phyloP scores from a whole-genome alignment of 1,140 invertebrate species.

The Babylonia areolata region DNA sequence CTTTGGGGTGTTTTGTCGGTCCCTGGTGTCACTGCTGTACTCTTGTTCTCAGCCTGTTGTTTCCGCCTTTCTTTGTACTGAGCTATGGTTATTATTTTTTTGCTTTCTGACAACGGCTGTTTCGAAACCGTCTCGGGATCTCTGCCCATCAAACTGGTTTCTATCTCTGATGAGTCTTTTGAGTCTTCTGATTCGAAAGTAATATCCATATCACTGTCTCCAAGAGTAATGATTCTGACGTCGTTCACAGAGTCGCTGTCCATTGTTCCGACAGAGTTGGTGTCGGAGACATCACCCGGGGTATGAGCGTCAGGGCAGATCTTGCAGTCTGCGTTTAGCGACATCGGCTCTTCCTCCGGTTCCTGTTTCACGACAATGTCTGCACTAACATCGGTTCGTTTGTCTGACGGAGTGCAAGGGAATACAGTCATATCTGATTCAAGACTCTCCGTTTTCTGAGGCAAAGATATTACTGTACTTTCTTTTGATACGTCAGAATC shows the following conservation, averaged over 20 bases:
- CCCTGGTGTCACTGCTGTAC: background rate
- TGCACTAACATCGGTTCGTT: background rate
- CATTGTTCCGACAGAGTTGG: background rate
- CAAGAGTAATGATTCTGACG: background rate
- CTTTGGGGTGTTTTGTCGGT: background rate
- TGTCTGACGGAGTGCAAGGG: background rate
- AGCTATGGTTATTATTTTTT: slow-evolving; percentile 7
- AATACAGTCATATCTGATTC: background rate
- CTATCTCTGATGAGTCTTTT: background rate
- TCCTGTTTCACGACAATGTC: background rate
- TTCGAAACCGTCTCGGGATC: background rate
- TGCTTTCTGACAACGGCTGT: background rate
- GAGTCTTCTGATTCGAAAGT: slow-evolving; percentile 18
- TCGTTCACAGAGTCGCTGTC: background rate
- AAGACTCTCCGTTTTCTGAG: background rate
- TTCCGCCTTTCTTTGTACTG: background rate
- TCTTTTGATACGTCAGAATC: background rate
- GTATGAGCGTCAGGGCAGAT: background rate
- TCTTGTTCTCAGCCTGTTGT: background rate
- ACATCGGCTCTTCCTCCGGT: background rate
- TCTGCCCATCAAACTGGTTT: background rate
- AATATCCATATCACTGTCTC: background rate
- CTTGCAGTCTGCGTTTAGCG: no score
- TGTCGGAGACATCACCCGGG: background rate
- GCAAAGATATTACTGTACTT: no score